A percentile compares a stretch with the other conserved stretches of the same genome.
These are phyloP conservation scores for Tachysurus fulvidraco DNA, from an alignment of 2,113 vertebrate species.

Conservation along the genomic window DNA sequence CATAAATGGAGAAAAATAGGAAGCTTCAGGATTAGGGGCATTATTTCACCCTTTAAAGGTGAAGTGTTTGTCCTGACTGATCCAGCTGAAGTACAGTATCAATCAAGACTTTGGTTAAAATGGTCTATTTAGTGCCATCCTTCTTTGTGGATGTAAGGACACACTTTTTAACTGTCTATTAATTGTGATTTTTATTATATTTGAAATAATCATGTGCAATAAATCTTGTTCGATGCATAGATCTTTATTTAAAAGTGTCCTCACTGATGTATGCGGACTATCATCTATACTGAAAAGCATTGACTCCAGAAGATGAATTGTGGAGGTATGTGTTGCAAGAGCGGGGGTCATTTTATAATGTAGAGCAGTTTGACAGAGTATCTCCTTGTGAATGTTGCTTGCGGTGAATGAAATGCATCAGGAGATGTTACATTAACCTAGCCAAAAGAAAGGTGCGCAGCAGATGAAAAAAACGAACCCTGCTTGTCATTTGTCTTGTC, in stretches of 20 bases:
- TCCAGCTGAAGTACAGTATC: not conserved
- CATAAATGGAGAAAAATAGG: constrained; percentile 1
- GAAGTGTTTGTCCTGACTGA: constrained; percentile 23
- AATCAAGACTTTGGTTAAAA: constrained; percentile 28
- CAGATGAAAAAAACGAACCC: constrained; percentile 47
- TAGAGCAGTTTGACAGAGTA: constrained; percentile 67
- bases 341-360: constrained; percentile 63
- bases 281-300: constrained; percentile 61
- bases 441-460: constrained; percentile 42
- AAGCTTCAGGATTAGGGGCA: constrained; percentile 5
- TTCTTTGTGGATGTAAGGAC: constrained; percentile 1
- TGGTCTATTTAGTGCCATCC: not conserved
- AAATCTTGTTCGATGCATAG: constrained; percentile 60
- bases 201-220: constrained; percentile 60
- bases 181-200: not conserved
- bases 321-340: constrained; percentile 44
- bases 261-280: constrained; percentile 66
- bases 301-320: constrained; percentile 66
- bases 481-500: constrained; percentile 65
- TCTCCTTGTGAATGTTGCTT: constrained; percentile 60
- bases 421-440: constrained; percentile 67
- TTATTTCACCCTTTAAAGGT: constrained; percentile 19
- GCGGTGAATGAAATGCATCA: constrained; percentile 71
- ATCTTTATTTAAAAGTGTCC: constrained; percentile 64
- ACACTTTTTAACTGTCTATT: not conserved